These are phyloP conservation scores for Lepidocyrtoides sp. DNA, from an alignment of 2,888 invertebrate species.

Conservation along the genomic window DNA sequence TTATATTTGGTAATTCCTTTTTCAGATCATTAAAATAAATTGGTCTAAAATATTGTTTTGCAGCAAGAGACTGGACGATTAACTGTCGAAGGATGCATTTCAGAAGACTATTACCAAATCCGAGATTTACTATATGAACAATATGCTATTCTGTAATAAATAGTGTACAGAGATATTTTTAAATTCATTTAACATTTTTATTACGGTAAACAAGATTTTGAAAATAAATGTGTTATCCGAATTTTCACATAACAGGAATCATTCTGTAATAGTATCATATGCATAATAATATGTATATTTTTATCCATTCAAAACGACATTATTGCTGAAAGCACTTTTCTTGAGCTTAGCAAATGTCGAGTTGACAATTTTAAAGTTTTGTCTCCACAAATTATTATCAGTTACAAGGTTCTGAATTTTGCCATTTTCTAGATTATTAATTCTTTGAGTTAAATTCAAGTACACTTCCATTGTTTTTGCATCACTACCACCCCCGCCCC, in stretches of 20 bases:
- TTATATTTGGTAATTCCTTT: not conserved
- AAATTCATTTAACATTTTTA: conserved; percentile 36
- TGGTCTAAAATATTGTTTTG: conserved; percentile 86
- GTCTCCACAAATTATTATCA: conserved; percentile 70
- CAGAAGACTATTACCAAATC: conserved; percentile 98
- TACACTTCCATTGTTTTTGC: conserved; percentile 59
- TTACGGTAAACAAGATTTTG: not conserved
- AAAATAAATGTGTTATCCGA: not conserved
- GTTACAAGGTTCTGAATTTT: conserved; percentile 57
- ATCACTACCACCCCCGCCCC: conserved; percentile 30
- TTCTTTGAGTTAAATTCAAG: conserved; percentile 50
- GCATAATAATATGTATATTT: too few relatives aligned
- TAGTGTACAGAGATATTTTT: conserved; percentile 23
- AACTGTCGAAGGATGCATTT: conserved; percentile 96
- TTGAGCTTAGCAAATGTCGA: conserved; percentile 64
- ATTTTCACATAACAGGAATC: not conserved
- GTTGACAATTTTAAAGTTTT: conserved; percentile 65
- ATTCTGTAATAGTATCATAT: too few relatives aligned
- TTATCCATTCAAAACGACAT: conserved; percentile 59
- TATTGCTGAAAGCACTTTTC: conserved; percentile 60
- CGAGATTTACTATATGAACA: conserved; percentile 97
- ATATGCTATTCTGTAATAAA: conserved; percentile 95
- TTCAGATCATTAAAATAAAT: too few relatives aligned
- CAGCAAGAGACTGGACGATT: conserved; percentile 97
- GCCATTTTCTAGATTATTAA: conserved; percentile 59